phyloP scores from a whole-genome alignment of 2,113 vertebrate species.

The Corvus hawaiiensis region DNA sequence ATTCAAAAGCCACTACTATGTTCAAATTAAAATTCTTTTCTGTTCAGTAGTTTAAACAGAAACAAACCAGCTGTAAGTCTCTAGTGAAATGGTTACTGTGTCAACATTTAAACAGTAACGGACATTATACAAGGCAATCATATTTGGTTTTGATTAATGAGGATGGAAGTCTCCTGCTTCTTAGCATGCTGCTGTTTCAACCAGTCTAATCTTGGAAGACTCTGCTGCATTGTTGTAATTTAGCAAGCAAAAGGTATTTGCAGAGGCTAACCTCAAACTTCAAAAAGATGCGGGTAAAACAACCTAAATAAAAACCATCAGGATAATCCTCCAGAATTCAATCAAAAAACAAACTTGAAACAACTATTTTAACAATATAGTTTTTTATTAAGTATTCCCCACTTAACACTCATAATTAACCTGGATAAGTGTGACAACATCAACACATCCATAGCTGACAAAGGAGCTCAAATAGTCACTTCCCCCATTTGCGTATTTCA shows the following conservation, averaged over 20 bases:
- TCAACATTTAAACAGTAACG: not conserved
- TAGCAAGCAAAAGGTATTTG: not conserved
- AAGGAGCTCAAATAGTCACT: not conserved
- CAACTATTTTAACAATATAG: not conserved
- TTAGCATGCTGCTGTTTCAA: not conserved
- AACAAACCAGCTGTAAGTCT: not conserved
- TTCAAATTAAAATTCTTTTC: not conserved
- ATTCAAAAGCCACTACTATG: not conserved
- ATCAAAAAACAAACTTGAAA: not conserved
- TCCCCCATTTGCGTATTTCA: not conserved
- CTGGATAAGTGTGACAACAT: not conserved
- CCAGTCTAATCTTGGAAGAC: not conserved
- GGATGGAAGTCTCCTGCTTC: not conserved
- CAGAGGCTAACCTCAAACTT: not conserved
- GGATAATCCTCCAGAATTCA: not conserved
- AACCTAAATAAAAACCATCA: not conserved
- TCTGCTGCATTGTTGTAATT: not conserved
- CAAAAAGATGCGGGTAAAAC: not conserved
- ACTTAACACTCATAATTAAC: not conserved
- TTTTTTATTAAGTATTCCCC: not conserved
- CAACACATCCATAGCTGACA: not conserved
- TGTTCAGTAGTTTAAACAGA: not conserved
- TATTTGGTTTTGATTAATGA: not conserved
- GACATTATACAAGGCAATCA: not conserved
- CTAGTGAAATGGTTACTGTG: not conserved